A percentile compares a stretch with the other conserved stretches of the same genome.
Evolutionary conservation across 2,888 invertebrate genomes (phyloP).

Genomic region (Mythimna vitellina): DNA sequence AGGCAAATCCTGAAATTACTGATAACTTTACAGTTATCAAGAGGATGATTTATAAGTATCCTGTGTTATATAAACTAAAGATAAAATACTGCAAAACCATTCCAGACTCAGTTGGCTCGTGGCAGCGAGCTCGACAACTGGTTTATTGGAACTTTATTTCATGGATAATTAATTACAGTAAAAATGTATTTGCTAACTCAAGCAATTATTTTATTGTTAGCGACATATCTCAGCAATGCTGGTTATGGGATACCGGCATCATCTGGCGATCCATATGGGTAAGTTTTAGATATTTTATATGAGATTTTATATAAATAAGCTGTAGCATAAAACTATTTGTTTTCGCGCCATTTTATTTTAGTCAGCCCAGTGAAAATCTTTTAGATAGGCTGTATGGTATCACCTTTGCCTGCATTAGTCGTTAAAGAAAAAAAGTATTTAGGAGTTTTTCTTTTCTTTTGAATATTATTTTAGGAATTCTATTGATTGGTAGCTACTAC

Average conservation of each 20-base stretch:
- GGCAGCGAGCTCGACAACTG: slow-evolving; percentile 74
- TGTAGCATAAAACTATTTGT: background rate
- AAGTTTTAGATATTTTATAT: slow-evolving; percentile 55
- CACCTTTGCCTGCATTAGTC: background rate
- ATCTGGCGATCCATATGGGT: slow-evolving; percentile 69
- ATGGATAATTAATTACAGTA: slow-evolving; percentile 66
- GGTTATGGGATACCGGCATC: slow-evolving; percentile 73
- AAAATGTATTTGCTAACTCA: slow-evolving; percentile 76
- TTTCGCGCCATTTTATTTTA: background rate
- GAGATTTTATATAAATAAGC: background rate
- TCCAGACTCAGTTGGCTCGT: slow-evolving; percentile 78
- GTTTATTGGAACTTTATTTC: slow-evolving; percentile 59
- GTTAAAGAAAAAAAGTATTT: background rate
- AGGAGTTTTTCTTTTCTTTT: too few species aligned
- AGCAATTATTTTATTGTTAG: slow-evolving; percentile 75
- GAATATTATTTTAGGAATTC: too few species aligned
- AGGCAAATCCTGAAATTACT: slow-evolving; percentile 67
- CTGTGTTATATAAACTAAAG: slow-evolving; percentile 77
- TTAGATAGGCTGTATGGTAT: background rate
- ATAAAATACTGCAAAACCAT: slow-evolving; percentile 68
- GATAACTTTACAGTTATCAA: slow-evolving; percentile 72
- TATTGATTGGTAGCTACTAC: too few species aligned
- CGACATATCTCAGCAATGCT: slow-evolving; percentile 74
- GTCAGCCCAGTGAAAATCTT: too few species aligned
- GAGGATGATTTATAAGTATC: slow-evolving; percentile 76